Evolutionary conservation across 1,140 invertebrate species (phyloP).

Genomic region (Neotoxoptera formosana): DNA sequence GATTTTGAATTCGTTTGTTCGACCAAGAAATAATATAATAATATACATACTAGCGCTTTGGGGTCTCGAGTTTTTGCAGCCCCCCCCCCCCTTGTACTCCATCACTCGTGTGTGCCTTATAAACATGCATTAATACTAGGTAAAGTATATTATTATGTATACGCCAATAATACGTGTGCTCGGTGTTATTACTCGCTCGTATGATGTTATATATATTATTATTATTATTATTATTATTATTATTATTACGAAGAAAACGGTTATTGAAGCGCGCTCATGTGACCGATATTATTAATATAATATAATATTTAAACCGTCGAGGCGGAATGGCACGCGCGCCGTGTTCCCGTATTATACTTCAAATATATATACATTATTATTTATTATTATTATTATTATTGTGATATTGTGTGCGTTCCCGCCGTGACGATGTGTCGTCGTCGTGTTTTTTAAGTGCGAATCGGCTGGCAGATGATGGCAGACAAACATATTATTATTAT

Average conservation of each 20-base stretch:
- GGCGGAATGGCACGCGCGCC: background rate
- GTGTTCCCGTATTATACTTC: too few relatives aligned
- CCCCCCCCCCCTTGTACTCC: background rate
- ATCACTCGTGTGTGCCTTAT: background rate
- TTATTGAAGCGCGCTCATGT: background rate
- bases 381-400: background rate
- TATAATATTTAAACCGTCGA: background rate
- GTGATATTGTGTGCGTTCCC: background rate
- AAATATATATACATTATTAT: background rate
- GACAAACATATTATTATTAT: too few relatives aligned
- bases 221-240: too few relatives aligned
- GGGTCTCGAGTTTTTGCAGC: background rate
- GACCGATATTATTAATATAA: slow-evolving; percentile 3
- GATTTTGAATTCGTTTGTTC: slow-evolving; percentile 10
- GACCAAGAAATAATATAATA: background rate
- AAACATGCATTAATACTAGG: background rate
- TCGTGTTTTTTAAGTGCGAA: background rate
- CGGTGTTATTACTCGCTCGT: background rate
- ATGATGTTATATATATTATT: background rate
- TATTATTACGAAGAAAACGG: background rate
- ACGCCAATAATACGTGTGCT: background rate
- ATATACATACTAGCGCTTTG: background rate
- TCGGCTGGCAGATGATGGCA: background rate
- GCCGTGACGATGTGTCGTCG: background rate
- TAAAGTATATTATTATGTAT: background rate